phyloP scores from a whole-genome alignment of 2,113 vertebrate genomes.

The Cavia porcellus region DNA sequence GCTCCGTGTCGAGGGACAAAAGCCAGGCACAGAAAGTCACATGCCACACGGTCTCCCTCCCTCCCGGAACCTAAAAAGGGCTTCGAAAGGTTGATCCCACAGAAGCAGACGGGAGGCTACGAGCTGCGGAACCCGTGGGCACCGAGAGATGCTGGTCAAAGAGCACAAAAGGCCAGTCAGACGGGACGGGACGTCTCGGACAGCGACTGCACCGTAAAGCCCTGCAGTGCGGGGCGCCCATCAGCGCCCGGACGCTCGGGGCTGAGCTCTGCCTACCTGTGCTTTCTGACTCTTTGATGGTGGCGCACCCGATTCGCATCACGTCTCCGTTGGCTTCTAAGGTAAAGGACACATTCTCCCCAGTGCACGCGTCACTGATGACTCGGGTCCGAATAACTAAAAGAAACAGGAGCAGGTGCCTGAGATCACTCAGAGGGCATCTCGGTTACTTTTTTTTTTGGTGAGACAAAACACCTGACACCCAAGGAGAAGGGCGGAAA shows the following conservation, averaged over 20 bases:
- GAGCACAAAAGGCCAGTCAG: not conserved
- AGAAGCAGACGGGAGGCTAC: not conserved
- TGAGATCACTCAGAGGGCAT: not conserved
- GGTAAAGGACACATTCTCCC: not conserved
- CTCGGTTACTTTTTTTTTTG: not conserved
- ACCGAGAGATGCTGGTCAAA: not conserved
- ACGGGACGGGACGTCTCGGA: not conserved
- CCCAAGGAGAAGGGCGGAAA: not conserved
- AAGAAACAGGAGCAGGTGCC: not conserved
- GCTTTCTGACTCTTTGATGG: slow-evolving; percentile 19
- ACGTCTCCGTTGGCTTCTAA: slow-evolving; percentile 66
- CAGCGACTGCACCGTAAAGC: not conserved
- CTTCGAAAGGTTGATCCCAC: not conserved
- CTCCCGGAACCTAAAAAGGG: not conserved
- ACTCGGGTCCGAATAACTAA: slow-evolving; percentile 73
- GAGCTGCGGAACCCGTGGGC: not conserved
- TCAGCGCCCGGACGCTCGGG: not conserved
- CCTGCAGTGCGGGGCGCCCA: rapidly evolving
- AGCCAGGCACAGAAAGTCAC: not conserved
- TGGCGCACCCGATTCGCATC: slow-evolving; percentile 60
- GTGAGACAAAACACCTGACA: not conserved
- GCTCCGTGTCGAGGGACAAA: no score
- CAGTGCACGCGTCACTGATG: slow-evolving; percentile 23
- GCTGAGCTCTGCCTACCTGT: slow-evolving; percentile 48
- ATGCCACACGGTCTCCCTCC: not conserved